These are phyloP conservation scores for Cotesia typhae DNA, from an alignment of 1,140 invertebrate species.

Conservation along the genomic window DNA sequence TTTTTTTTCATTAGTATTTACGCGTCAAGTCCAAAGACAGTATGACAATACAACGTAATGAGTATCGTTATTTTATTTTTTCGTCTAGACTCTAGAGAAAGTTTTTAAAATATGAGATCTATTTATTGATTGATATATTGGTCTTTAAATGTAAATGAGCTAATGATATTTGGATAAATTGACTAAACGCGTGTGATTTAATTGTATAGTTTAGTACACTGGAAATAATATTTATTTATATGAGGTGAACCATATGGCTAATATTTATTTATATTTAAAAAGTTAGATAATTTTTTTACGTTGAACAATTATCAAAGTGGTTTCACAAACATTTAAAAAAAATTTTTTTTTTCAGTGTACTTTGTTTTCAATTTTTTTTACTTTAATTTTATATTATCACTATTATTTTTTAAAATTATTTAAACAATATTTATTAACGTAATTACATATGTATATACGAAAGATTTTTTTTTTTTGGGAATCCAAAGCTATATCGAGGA, in stretches of 20 bases:
- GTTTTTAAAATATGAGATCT: neutral
- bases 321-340: conserved; percentile 18
- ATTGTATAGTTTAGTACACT: conserved; percentile 33
- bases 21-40: conserved; percentile 38
- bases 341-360: neutral
- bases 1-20: neutral
- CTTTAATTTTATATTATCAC: neutral
- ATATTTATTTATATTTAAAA: conserved; percentile 23
- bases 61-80: neutral
- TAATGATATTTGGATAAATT: too few relatives aligned
- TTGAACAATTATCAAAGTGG: conserved; percentile 3
- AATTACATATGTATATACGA: conserved; percentile 9
- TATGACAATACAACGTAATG: neutral
- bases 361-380: conserved; percentile 16
- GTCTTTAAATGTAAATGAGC: too few relatives aligned
- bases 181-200: conserved; percentile 21
- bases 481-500: neutral
- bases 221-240: neutral
- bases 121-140: neutral
- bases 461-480: neutral
- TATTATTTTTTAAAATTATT: conserved; percentile 20
- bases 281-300: neutral
- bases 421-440: conserved; percentile 33
- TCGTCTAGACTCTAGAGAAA: conserved; percentile 10
- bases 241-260: too few relatives aligned